A percentile compares a stretch with the other conserved stretches of the same genome.
phyloP scores from a whole-genome alignment of 2,888 invertebrate species.

The Patella pellucida region DNA sequence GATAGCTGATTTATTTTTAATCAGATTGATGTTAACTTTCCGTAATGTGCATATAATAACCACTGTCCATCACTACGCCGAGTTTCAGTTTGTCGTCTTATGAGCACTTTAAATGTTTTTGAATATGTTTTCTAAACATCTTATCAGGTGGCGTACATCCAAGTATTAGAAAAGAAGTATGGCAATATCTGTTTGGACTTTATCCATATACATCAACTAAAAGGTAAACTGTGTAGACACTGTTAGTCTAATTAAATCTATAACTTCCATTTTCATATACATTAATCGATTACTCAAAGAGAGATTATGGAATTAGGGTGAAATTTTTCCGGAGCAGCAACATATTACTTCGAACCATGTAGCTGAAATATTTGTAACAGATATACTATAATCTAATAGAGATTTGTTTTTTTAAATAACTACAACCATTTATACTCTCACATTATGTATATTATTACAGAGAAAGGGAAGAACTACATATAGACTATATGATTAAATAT shows the following conservation, averaged over 20 bases:
- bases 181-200: constrained; percentile 68
- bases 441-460: constrained; percentile 43
- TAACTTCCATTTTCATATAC: background rate
- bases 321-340: too few relatives aligned
- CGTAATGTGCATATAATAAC: too few relatives aligned
- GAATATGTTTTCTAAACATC: constrained; percentile 6
- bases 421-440: background rate
- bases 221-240: constrained; percentile 46
- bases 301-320: too few relatives aligned
- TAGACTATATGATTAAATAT: constrained; percentile 63
- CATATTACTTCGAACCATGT: background rate
- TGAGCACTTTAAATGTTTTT: constrained; percentile 8
- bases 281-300: too few relatives aligned
- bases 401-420: too few relatives aligned
- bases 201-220: constrained; percentile 65
- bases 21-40: too few relatives aligned
- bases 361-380: background rate
- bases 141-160: constrained; percentile 61
- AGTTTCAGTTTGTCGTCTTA: too few relatives aligned
- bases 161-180: constrained; percentile 59
- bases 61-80: too few relatives aligned
- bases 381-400: too few relatives aligned
- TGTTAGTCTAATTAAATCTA: background rate
- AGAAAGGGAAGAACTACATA: constrained; percentile 60
- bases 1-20: too few relatives aligned